These are phyloP conservation scores for Tapirus terrestris DNA, from an alignment of 2,113 vertebrate genomes.

Conservation along the genomic window DNA sequence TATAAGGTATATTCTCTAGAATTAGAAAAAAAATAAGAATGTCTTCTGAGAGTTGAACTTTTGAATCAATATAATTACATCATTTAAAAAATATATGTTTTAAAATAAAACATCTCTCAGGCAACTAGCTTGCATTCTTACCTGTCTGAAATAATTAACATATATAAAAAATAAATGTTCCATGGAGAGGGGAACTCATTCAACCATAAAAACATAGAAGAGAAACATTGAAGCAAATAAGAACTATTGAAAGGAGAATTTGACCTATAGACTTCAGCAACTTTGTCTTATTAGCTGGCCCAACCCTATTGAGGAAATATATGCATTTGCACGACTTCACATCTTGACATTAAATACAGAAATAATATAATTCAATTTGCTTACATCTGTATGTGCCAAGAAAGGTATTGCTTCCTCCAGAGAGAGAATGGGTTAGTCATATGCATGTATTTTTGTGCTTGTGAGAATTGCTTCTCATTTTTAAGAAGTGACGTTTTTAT, in stretches of 20 bases:
- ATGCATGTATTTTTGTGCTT: not conserved
- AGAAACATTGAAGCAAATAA: not conserved
- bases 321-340: not conserved
- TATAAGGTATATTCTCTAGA: not conserved
- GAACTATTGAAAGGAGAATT: not conserved
- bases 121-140: not conserved
- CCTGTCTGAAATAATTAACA: not conserved
- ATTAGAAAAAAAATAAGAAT: not conserved
- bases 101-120: not conserved
- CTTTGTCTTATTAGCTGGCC: not conserved
- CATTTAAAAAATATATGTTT: not conserved
- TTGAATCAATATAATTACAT: not conserved
- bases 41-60: not conserved
- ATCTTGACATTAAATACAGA: not conserved
- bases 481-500: not conserved
- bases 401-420: not conserved
- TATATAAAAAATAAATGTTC: not conserved
- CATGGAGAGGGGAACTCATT: not conserved
- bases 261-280: not conserved
- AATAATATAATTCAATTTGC: not conserved
- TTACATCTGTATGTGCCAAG: not conserved
- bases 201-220: not conserved
- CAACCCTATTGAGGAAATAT: fast-evolving
- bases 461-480: not conserved
- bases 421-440: not conserved